Evolutionary conservation across 2,797 vertebrate genomes (phyloP), one percentile per base, ranked within the genome.

Genomic region (Chloroceryle amazona): DNA sequence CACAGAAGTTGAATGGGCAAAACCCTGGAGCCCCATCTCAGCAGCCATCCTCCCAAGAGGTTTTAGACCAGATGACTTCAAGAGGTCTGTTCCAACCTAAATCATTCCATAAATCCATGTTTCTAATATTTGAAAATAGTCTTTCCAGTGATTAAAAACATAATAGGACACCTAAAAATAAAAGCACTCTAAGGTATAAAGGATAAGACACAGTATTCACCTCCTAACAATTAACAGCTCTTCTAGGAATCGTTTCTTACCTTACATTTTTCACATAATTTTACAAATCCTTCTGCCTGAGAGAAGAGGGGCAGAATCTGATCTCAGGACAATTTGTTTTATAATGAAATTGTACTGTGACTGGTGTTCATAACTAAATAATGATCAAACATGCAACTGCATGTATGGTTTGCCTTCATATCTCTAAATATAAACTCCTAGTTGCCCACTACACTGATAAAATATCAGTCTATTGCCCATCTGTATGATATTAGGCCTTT

Each of bases 341-440:
- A 51, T 49, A 95, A 79, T 33, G 75, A 81, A 91, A 85, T 33
- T 73, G 35, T 72, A 70, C 47, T 86, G 60, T 49, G 17, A 94
- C 86, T 93, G 84, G 26, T 75, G 61, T 90, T 96, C 62, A 76
- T 82, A 96, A 95, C 82, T 80, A 97, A 96, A 57, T 68, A 46
- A 75, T 57, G 49, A 88, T 74, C 80, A 96, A 66, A 81, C 79
- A 95, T 71, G 46, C 90, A 95, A 86, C 41, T 75, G 37, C 25
- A 37, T 4, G 3, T 60, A 66, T 9, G 35, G 7, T 74, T 92
- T 76, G 33, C 72, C 87, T 88, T 52, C 96, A 76, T 63, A 74
- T 68, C 52, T 47, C 42, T 62, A 66, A 65, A 14, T 49, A 10
- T 65, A 49, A 71, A 54, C 42, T 96, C 37, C 12, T 57, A 49